Conservation (phyloP, 2,888 invertebrate genomes). For the Agonopterix subpropinquella region DNA sequence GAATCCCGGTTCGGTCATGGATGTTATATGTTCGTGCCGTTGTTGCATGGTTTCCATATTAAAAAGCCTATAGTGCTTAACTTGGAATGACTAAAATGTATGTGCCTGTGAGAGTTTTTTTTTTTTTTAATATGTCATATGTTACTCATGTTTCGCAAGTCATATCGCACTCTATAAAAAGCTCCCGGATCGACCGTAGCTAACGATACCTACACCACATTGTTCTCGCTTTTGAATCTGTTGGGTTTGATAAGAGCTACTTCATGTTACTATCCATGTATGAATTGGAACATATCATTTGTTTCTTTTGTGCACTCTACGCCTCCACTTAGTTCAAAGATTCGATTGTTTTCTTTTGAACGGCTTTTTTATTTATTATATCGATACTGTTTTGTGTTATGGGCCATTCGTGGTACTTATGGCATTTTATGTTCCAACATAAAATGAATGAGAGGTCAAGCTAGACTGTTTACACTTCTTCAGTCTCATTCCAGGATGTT, state of each 20-base stretch:
- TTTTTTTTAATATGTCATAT: too few species aligned
- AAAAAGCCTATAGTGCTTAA: too few species aligned
- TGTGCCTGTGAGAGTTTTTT: too few species aligned
- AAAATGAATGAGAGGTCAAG: too few species aligned
- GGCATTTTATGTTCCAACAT: too few species aligned
- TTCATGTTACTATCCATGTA: slow-evolving; percentile 54
- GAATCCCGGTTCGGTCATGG: too few species aligned
- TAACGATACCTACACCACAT: slow-evolving; percentile 56
- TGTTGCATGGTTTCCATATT: too few species aligned
- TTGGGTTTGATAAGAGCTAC: slow-evolving; percentile 68
- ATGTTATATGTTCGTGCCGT: too few species aligned
- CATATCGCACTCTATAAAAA: slow-evolving; percentile 37
- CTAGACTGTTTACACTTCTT: too few species aligned
- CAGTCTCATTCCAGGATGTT: too few species aligned
- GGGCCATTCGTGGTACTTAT: too few species aligned
- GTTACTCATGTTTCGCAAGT: neutral
- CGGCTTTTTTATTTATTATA: slow-evolving; percentile 10
- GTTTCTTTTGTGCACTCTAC: slow-evolving; percentile 48
- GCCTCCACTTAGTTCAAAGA: slow-evolving; percentile 51
- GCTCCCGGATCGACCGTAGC: slow-evolving; percentile 33
- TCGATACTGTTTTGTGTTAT: slow-evolving; percentile 22
- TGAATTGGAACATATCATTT: slow-evolving; percentile 56
- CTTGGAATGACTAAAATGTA: too few species aligned
- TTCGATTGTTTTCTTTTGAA: slow-evolving; percentile 51
- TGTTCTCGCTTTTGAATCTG: slow-evolving; percentile 66